A percentile compares a stretch with the other conserved stretches of the same genome.
phyloP scores from a whole-genome alignment of 1,140 invertebrate genomes.

The Nixonia krombeini region DNA sequence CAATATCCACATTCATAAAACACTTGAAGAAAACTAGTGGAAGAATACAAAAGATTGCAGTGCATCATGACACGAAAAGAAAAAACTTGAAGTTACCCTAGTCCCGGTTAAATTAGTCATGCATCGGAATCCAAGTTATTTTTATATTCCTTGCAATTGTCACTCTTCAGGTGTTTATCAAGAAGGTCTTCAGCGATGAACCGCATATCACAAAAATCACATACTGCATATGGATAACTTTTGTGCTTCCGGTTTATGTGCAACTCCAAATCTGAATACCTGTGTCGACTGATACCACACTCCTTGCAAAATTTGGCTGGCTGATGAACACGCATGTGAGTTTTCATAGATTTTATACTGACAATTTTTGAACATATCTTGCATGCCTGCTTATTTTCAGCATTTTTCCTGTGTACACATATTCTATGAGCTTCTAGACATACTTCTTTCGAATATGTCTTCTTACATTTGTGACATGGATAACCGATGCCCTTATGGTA shows the following conservation, averaged over 20 bases:
- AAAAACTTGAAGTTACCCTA: neutral
- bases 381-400: neutral
- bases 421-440: constrained; percentile 23
- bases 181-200: constrained; percentile 22
- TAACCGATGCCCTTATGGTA: constrained; percentile 61
- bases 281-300: constrained; percentile 1
- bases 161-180: constrained; percentile 16
- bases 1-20: neutral
- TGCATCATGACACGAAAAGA: neutral
- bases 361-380: neutral
- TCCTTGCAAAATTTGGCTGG: constrained; percentile 10
- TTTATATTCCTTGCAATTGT: constrained; percentile 16
- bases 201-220: constrained; percentile 19
- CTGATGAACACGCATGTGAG: constrained; percentile 21
- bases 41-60: neutral
- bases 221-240: constrained; percentile 30
- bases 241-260: constrained; percentile 29
- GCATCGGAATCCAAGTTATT: constrained; percentile 5
- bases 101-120: constrained; percentile 17
- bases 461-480: constrained; percentile 62
- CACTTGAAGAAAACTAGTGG: neutral
- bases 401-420: neutral
- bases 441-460: constrained; percentile 35
- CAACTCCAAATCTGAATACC: constrained; percentile 2
- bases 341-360: neutral